These are phyloP conservation scores for Spongilla lacustris DNA, from an alignment of 37 sponge, comb jelly and placozoan genomes.

Conservation along the genomic window DNA sequence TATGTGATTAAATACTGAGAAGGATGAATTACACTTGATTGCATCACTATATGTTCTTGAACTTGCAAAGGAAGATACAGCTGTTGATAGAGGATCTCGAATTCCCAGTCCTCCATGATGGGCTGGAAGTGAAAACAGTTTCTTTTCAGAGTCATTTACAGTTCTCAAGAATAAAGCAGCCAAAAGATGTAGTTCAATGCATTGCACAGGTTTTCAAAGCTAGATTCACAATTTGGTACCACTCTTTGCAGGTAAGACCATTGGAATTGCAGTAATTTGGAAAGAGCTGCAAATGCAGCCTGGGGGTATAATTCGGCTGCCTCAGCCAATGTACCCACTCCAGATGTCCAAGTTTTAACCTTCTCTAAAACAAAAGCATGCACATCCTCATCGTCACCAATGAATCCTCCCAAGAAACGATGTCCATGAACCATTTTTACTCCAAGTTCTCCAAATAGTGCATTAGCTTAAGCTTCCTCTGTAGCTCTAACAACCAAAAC, in stretches of 20 bases:
- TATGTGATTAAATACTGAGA: slow-evolving; percentile 2
- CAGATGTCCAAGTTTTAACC: not conserved
- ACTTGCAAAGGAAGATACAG: not conserved
- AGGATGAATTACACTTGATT: slow-evolving; percentile 2
- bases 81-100: slow-evolving; percentile 3
- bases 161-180: not conserved
- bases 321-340: not conserved
- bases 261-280: slow-evolving; percentile 23
- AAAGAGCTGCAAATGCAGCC: slow-evolving; percentile 21
- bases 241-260: slow-evolving; percentile 39
- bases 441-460: no score
- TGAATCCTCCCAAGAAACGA: no score
- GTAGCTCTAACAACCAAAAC: slow-evolving; percentile 7
- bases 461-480: not conserved
- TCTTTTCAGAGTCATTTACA: slow-evolving; percentile 4
- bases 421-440: no score
- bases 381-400: slow-evolving; percentile 13
- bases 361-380: not conserved
- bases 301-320: slow-evolving; percentile 18
- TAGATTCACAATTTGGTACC: slow-evolving; percentile 8
- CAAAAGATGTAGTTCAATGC: no score
- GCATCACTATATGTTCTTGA: not conserved
- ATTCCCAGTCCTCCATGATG: not conserved
- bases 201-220: slow-evolving; percentile 3
- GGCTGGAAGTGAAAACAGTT: slow-evolving; percentile 12